phyloP scores from a whole-genome alignment of 1,140 invertebrate species.

The Dinoponera quadriceps region DNA sequence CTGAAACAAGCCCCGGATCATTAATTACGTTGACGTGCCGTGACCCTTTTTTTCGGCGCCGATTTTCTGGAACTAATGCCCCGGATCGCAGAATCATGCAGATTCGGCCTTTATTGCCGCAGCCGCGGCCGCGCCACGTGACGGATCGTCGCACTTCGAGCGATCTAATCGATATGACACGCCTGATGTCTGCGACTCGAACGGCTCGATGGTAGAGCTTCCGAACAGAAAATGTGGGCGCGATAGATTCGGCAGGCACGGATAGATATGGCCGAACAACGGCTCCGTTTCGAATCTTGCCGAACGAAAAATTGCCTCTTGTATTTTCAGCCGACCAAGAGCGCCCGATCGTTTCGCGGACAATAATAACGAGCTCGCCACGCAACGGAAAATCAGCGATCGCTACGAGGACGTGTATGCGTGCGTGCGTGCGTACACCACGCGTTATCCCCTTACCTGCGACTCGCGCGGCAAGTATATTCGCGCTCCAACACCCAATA shows the following conservation, averaged over 20 bases:
- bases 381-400: conserved; percentile 35
- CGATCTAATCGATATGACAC: conserved; percentile 52
- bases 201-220: background rate
- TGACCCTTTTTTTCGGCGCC: conserved; percentile 55
- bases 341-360: conserved; percentile 18
- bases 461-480: background rate
- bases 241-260: too few species aligned
- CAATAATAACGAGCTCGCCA: conserved; percentile 27
- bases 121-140: conserved; percentile 10
- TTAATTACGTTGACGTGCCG: conserved; percentile 73
- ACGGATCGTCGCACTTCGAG: conserved; percentile 48
- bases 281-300: too few species aligned
- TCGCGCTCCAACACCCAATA: conserved; percentile 36
- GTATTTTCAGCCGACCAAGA: background rate
- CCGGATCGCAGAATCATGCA: conserved; percentile 69
- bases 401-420: conserved; percentile 32
- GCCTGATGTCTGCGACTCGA: conserved; percentile 13
- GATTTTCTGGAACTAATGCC: conserved; percentile 70
- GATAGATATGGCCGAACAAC: too few species aligned
- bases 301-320: too few species aligned
- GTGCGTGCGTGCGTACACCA: background rate
- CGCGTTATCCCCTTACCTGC: too few species aligned
- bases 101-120: conserved; percentile 51
- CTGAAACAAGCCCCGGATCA: conserved; percentile 69
- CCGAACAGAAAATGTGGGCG: too few species aligned